Conservation (phyloP, 1,140 invertebrate species). For the Drosophila guanche region DNA sequence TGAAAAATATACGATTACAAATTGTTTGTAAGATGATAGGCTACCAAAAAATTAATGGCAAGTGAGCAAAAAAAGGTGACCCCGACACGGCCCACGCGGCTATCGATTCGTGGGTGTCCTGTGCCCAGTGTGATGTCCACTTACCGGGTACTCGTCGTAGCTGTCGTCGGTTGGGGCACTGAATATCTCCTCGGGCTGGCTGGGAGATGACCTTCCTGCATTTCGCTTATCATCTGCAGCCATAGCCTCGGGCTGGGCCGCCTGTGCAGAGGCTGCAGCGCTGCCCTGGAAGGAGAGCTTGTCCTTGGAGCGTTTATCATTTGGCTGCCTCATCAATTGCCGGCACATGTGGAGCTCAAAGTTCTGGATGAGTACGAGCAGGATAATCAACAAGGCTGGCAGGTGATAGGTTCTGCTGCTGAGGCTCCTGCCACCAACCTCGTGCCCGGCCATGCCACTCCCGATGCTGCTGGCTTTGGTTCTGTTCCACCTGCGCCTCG, state of each 20-base stretch:
- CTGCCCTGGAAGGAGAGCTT: conserved; percentile 17
- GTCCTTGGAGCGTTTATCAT: conserved; percentile 34
- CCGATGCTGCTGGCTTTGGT: not conserved
- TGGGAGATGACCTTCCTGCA: conserved; percentile 31
- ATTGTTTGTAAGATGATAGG: conserved; percentile 69
- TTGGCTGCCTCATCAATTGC: conserved; percentile 59
- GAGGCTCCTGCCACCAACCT: conserved; percentile 3
- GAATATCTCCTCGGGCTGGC: conserved; percentile 79
- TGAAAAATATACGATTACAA: conserved; percentile 75
- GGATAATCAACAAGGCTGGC: conserved; percentile 61
- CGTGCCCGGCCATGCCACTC: conserved; percentile 6
- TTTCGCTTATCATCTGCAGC: conserved; percentile 35
- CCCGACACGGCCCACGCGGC: conserved; percentile 32
- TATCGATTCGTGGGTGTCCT: conserved; percentile 6
- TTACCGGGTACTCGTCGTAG: conserved; percentile 81
- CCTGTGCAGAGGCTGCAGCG: conserved; percentile 27
- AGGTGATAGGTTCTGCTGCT: conserved; percentile 45
- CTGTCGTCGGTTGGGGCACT: conserved; percentile 65
- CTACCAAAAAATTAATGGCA: conserved; percentile 20
- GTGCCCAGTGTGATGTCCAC: conserved; percentile 20
- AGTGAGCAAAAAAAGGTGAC: conserved; percentile 4
- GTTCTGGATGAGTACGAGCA: conserved; percentile 68
- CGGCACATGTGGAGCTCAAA: conserved; percentile 73
- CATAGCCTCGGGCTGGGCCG: conserved; percentile 16
- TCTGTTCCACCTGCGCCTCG: conserved; percentile 31